Evolutionary conservation across 2,113 vertebrate genomes (phyloP), one percentile per base, ranked within the genome.

Genomic region (Pituophis catenifer): DNA sequence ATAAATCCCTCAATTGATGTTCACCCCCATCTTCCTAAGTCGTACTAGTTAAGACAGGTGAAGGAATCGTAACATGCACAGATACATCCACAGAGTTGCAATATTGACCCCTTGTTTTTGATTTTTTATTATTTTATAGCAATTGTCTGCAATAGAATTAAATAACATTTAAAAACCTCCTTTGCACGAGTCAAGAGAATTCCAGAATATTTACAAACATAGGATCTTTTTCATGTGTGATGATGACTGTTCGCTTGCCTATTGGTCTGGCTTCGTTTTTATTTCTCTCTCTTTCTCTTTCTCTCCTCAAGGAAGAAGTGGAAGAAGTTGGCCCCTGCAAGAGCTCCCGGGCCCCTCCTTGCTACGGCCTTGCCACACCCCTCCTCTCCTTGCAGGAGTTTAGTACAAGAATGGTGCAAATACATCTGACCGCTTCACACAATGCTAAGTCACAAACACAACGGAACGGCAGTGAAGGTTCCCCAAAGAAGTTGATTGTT

Each of bases 91-190:
- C 17, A 38, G 33, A 81, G 8, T 38, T 55, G n/a, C 12, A 33
- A 33, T 81, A 94, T 96, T 95, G 96, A 92, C 93, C 95, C 62
- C 94, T 94, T 90, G 88, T n/a, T 54, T 48, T 48, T 48, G 44
- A 44, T 44, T 44, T 59, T 59, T 62, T 93, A 96, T 97, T 97
- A 97, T 97, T 97, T 97, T 97, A 95, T 96, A 97, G 96, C 95
- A 97, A 97, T 95, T 96, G 95, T 96, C 95, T 90, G 95, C 94
- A 94, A 96, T 95, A 96, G 94, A 97, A 95, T 96, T 96, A 96
- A 97, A 92, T 92, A 96, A 97, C 97, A 96, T 96, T 97, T 96
- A 96, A 97, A 97, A 97, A 96, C 94, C 95, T 95, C 93, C 93
- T 96, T 90, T 91, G 88, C 87, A 87, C 15, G 57, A 95, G 95